Conservation (phyloP, 1,140 invertebrate genomes). For the Drosophila malerkotliana region DNA sequence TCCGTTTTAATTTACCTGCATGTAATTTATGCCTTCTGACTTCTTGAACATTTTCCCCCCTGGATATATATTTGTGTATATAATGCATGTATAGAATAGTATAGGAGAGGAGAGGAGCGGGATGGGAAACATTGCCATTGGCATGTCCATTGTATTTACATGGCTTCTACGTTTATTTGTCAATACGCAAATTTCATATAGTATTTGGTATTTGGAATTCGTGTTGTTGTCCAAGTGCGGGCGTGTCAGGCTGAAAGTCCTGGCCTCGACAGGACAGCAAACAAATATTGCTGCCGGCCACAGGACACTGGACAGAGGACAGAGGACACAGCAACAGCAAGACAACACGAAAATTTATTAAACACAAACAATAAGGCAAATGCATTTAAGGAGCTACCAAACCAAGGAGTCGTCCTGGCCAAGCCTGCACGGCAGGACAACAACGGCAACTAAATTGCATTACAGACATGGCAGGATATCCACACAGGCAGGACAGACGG, state of each 20-base stretch:
- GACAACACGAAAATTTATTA: constrained; percentile 80
- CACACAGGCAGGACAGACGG: constrained; percentile 1
- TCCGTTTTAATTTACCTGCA: constrained; percentile 81
- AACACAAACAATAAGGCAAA: constrained; percentile 82
- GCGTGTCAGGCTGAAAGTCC: constrained; percentile 48
- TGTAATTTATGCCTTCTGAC: constrained; percentile 82
- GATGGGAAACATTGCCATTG: constrained; percentile 64
- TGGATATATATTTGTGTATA: constrained; percentile 8
- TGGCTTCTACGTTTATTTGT: constrained; percentile 79
- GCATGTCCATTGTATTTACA: constrained; percentile 80
- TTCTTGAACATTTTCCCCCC: constrained; percentile 68
- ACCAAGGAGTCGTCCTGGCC: constrained; percentile 13
- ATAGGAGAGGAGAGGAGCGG: background rate
- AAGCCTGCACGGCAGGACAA: constrained; percentile 39
- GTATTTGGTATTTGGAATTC: constrained; percentile 63
- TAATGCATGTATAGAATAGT: constrained; percentile 8
- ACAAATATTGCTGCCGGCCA: constrained; percentile 74
- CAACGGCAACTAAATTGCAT: constrained; percentile 81
- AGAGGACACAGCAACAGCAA: constrained; percentile 27
- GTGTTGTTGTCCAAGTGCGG: constrained; percentile 16
- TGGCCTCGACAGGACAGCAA: constrained; percentile 67
- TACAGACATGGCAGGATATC: constrained; percentile 60
- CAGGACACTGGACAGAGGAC: constrained; percentile 11
- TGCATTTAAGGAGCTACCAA: constrained; percentile 68
- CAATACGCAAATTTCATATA: constrained; percentile 82